A percentile compares a stretch with the other conserved stretches of the same genome.
phyloP scores from a whole-genome alignment of 2,113 vertebrate genomes.

The Neolamprologus falcicula region DNA sequence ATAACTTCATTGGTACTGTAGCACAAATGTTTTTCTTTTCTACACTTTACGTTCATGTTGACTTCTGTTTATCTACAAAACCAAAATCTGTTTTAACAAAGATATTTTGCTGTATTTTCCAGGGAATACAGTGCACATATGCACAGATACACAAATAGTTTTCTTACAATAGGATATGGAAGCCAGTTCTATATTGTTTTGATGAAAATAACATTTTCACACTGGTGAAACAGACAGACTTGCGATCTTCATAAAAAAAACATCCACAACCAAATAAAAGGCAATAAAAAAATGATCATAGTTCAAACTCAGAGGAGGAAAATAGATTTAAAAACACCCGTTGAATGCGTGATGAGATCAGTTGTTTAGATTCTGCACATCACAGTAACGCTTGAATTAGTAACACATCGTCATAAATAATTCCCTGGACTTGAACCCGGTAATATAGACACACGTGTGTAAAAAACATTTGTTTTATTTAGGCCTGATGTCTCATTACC shows the following conservation, averaged over 20 bases:
- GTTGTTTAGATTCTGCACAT: not conserved
- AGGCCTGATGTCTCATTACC: not conserved
- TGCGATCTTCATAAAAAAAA: not conserved
- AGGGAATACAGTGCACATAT: not conserved
- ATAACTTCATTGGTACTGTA: not conserved
- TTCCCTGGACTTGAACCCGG: not conserved
- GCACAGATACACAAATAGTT: not conserved
- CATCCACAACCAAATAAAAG: not conserved
- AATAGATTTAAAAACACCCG: not conserved
- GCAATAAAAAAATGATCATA: not conserved
- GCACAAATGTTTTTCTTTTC: not conserved
- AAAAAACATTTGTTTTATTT: not conserved
- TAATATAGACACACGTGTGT: not conserved
- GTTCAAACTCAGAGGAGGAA: not conserved
- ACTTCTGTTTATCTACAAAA: not conserved
- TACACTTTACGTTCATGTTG: not conserved
- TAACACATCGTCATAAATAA: not conserved
- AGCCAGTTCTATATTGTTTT: not conserved
- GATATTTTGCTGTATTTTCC: not conserved
- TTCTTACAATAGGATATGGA: not conserved
- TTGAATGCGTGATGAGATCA: not conserved
- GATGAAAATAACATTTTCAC: slow-evolving; percentile 3
- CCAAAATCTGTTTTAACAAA: not conserved
- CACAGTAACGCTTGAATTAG: not conserved
- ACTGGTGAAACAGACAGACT: not conserved